These are phyloP conservation scores for Protula sp. DNA, from an alignment of 2,888 invertebrate genomes.

Conservation along the genomic window DNA sequence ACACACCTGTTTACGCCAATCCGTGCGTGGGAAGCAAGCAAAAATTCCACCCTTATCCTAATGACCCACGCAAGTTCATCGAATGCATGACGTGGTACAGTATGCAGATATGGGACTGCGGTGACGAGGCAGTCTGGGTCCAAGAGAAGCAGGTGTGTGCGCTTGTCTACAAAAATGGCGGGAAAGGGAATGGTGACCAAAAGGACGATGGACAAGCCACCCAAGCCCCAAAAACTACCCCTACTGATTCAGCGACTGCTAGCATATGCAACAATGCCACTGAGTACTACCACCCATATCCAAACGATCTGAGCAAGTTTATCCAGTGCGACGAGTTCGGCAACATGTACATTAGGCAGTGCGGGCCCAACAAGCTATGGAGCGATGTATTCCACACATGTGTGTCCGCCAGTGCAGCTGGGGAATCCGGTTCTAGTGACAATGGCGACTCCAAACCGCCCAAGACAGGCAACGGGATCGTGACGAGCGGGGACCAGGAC, in stretches of 20 bases:
- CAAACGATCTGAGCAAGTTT: conserved; percentile 25
- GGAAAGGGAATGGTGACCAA: neutral
- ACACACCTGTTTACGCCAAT: too few species aligned
- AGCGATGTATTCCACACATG: conserved; percentile 28
- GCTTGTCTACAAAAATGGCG: neutral
- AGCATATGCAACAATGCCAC: neutral
- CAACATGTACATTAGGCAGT: conserved; percentile 29
- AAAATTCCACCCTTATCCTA: conserved; percentile 30
- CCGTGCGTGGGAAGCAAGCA: conserved; percentile 11
- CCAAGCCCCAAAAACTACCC: neutral
- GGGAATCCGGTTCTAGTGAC: neutral
- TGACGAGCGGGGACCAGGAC: neutral
- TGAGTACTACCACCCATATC: conserved; percentile 29
- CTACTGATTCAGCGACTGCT: too few species aligned
- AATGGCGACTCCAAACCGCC: neutral
- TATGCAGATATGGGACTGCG: conserved; percentile 8
- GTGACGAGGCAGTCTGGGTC: conserved; percentile 6
- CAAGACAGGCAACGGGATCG: too few species aligned
- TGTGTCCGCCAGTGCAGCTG: neutral
- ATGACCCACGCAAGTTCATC: conserved; percentile 29
- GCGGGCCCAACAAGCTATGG: conserved; percentile 27
- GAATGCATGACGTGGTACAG: conserved; percentile 30
- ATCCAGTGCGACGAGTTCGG: conserved; percentile 39
- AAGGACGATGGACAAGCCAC: neutral
- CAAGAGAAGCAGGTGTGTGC: conserved; percentile 8